A percentile compares a stretch with the other conserved stretches of the same genome.
Conservation (phyloP, 1,140 invertebrate genomes). For the Varroa destructor region DNA sequence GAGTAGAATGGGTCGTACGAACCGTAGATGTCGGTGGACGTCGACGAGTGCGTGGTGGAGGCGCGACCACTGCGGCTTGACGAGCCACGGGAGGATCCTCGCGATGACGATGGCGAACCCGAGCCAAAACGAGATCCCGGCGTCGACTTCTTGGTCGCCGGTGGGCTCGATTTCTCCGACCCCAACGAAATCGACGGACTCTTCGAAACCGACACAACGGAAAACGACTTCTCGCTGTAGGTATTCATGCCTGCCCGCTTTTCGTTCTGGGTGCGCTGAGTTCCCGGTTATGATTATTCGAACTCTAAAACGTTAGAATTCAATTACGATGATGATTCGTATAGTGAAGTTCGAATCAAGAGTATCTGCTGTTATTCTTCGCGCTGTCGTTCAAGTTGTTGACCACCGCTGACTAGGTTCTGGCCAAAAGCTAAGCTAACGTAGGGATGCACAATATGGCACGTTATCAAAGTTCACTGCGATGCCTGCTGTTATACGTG, state of each 20-base stretch:
- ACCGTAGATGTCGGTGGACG: constrained; percentile 26
- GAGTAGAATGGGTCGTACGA: constrained; percentile 26
- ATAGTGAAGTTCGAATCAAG: too few species aligned
- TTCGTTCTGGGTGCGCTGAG: background rate
- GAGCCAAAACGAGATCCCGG: constrained; percentile 1
- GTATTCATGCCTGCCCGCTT: background rate
- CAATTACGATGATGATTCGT: background rate
- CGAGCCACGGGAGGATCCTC: background rate
- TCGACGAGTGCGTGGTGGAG: constrained; percentile 25
- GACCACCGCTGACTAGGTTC: too few species aligned
- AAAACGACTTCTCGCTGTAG: constrained; percentile 18
- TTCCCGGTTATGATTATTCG: background rate
- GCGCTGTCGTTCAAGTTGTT: too few species aligned
- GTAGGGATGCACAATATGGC: too few species aligned
- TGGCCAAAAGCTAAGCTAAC: too few species aligned
- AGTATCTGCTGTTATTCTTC: too few species aligned
- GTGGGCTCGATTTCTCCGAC: constrained; percentile 22
- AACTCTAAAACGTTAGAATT: background rate
- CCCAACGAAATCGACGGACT: constrained; percentile 16
- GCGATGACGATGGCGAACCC: constrained; percentile 21
- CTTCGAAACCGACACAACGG: constrained; percentile 20
- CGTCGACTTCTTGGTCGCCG: constrained; percentile 24
- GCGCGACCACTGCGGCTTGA: constrained; percentile 16
- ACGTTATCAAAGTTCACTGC: background rate
- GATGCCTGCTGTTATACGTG: background rate